Conservation (phyloP, 2,888 invertebrate genomes). For the Caenorhabditis becei region DNA sequence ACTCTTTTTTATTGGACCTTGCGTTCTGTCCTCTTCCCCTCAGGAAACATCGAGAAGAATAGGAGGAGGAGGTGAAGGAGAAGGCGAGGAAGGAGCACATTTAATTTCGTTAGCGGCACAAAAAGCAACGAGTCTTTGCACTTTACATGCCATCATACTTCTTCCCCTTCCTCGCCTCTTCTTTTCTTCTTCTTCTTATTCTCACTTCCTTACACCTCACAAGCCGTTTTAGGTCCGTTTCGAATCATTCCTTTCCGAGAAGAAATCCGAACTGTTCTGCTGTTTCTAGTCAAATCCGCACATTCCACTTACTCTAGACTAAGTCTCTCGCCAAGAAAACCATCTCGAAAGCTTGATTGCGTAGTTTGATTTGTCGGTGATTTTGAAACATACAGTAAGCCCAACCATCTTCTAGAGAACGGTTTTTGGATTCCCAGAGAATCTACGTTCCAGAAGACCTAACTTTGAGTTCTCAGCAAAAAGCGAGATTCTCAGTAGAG, state of each 20-base stretch:
- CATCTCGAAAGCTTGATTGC: no score
- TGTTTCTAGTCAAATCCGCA: no score
- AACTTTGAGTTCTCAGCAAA: no score
- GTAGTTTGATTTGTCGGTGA: no score
- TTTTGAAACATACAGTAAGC: no score
- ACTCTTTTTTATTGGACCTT: slow-evolving; percentile 20
- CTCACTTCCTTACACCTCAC: slow-evolving; percentile 16
- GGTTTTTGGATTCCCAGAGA: no score
- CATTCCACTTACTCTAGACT: no score
- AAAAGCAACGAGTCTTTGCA: slow-evolving; percentile 56
- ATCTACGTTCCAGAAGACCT: no score
- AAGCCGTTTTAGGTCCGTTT: not conserved
- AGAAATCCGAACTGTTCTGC: no score
- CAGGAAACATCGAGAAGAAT: slow-evolving; percentile 17
- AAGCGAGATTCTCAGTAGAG: no score
- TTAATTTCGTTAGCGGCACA: slow-evolving; percentile 56
- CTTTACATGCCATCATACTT: slow-evolving; percentile 58
- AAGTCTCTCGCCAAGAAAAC: no score
- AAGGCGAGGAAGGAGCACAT: slow-evolving; percentile 44
- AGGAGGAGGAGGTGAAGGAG: slow-evolving; percentile 23
- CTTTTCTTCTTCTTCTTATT: slow-evolving; percentile 21
- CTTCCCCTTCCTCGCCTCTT: slow-evolving; percentile 19
- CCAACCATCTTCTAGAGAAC: no score
- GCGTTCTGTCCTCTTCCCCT: not conserved
- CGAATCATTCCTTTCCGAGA: not conserved